These are phyloP conservation scores for Drosophila tripunctata DNA, from an alignment of 2,888 invertebrate species.

Conservation along the genomic window DNA sequence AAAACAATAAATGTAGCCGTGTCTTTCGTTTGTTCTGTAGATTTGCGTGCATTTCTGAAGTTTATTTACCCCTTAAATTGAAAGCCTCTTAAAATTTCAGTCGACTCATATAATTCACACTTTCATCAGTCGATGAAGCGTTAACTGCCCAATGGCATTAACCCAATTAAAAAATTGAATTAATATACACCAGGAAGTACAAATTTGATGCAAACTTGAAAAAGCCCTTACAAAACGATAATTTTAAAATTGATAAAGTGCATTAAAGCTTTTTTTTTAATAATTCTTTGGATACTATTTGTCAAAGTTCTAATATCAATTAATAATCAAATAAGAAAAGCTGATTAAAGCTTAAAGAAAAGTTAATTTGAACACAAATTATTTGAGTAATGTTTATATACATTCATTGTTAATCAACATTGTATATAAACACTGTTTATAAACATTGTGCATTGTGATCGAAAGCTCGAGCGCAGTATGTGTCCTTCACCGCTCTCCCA, in stretches of 20 bases:
- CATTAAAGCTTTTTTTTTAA: neutral
- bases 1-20: slow-evolving; percentile 35
- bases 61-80: slow-evolving; percentile 49
- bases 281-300: neutral
- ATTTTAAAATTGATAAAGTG: too few species aligned
- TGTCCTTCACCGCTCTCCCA: too few species aligned
- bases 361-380: too few species aligned
- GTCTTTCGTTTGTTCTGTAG: slow-evolving; percentile 20
- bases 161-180: too few species aligned
- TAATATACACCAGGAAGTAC: slow-evolving; percentile 27
- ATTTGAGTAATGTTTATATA: too few species aligned
- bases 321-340: too few species aligned
- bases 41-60: slow-evolving; percentile 23
- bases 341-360: too few species aligned
- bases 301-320: neutral
- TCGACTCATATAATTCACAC: slow-evolving; percentile 66
- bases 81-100: slow-evolving; percentile 57
- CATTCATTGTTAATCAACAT: too few species aligned
- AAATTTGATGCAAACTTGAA: neutral
- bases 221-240: too few species aligned
- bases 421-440: too few species aligned
- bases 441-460: too few species aligned
- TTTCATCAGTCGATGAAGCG: slow-evolving; percentile 21
- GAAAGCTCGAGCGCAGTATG: too few species aligned
- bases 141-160: slow-evolving; percentile 28